Percentiles rank a stretch among this genome's conserved stretches.
Evolutionary conservation across 2,888 invertebrate species (phyloP).

Genomic region (Papilio elwesi): DNA sequence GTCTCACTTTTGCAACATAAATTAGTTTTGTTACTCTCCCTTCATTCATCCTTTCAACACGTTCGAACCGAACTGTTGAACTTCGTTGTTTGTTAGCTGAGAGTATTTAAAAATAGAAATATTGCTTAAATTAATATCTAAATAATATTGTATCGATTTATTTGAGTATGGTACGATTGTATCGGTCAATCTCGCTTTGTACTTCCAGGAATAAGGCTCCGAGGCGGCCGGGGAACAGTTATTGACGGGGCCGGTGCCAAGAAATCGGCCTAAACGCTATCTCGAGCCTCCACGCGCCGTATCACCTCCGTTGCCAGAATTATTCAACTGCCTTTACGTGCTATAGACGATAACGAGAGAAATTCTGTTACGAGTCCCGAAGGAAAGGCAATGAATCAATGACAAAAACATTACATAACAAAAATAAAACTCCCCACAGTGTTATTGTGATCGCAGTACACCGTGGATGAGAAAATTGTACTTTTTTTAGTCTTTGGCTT

Average conservation of each 20-base stretch:
- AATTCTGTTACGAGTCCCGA: conserved; percentile 7
- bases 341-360: conserved; percentile 40
- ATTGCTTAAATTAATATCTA: too few relatives aligned
- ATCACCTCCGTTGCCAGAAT: conserved; percentile 54
- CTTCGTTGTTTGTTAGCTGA: too few relatives aligned
- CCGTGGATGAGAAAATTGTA: too few relatives aligned
- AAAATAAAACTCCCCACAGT: too few relatives aligned
- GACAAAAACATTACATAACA: neutral
- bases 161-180: conserved; percentile 19
- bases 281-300: conserved; percentile 56
- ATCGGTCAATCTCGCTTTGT: conserved; percentile 30
- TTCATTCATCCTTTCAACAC: too few relatives aligned
- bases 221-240: conserved; percentile 48
- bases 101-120: too few relatives aligned
- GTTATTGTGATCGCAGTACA: too few relatives aligned
- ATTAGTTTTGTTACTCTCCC: too few relatives aligned
- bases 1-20: too few relatives aligned
- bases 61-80: too few relatives aligned
- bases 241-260: conserved; percentile 67
- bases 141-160: neutral
- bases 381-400: conserved; percentile 12
- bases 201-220: conserved; percentile 49
- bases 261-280: conserved; percentile 68
- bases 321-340: conserved; percentile 62
- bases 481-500: too few relatives aligned